Percentiles rank a stretch among this genome's conserved stretches.
Evolutionary conservation across 2,888 invertebrate species (phyloP).

Genomic region (Phasia obesa): DNA sequence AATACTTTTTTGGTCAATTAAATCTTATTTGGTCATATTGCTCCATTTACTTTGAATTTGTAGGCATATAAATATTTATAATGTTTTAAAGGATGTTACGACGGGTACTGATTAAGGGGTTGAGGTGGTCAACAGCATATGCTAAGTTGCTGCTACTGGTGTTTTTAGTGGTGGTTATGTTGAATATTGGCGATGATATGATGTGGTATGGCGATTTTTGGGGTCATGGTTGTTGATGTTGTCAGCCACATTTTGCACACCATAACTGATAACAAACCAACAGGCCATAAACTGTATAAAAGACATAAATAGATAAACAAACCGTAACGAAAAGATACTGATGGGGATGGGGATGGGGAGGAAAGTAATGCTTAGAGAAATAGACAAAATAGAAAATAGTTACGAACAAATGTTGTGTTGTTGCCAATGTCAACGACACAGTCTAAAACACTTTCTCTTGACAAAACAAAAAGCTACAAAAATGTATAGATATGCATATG

Average conservation of each 20-base stretch:
- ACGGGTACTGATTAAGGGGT: not conserved
- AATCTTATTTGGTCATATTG: conserved; percentile 76
- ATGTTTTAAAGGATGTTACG: conserved; percentile 35
- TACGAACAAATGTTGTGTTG: conserved; percentile 36
- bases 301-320: conserved; percentile 46
- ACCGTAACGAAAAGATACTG: not conserved
- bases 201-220: conserved; percentile 60
- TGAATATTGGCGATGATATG: conserved; percentile 55
- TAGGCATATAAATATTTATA: conserved; percentile 65
- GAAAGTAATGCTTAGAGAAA: conserved; percentile 4
- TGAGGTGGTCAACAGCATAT: conserved; percentile 14
- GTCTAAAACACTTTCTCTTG: conserved; percentile 65
- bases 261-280: conserved; percentile 68
- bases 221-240: conserved; percentile 69
- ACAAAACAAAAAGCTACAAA: conserved; percentile 8
- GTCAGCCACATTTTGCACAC: conserved; percentile 70
- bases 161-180: conserved; percentile 24
- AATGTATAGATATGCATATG: not conserved
- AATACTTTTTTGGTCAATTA: conserved; percentile 81
- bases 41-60: conserved; percentile 29
- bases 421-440: conserved; percentile 66
- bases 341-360: not conserved
- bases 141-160: conserved; percentile 6
- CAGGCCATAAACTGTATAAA: conserved; percentile 58
- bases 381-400: conserved; percentile 44